phyloP scores from a whole-genome alignment of 2,113 vertebrate genomes.

The Orycteropus afer region DNA sequence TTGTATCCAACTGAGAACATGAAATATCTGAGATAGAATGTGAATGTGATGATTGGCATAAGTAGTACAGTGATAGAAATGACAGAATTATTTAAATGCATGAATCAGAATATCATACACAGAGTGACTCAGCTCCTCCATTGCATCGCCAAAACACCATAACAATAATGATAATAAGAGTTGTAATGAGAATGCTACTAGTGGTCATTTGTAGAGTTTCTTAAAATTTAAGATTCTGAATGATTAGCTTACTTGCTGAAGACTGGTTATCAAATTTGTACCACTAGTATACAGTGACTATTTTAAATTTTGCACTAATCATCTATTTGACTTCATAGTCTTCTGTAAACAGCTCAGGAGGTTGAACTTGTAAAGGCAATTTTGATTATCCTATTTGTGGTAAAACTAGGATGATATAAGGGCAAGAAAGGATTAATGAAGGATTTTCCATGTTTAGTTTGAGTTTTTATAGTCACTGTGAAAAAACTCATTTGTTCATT shows the following conservation, averaged over 20 bases:
- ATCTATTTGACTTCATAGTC: background rate
- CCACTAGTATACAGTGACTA: background rate
- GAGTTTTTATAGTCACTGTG: background rate
- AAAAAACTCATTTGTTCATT: constrained; percentile 63
- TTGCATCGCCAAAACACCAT: background rate
- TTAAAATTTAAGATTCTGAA: background rate
- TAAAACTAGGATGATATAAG: background rate
- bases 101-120: background rate
- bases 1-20: background rate
- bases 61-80: background rate
- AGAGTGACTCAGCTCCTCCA: background rate
- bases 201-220: background rate
- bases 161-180: background rate
- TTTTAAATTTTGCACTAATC: background rate
- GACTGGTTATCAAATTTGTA: background rate
- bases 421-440: background rate
- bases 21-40: background rate
- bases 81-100: constrained; percentile 20
- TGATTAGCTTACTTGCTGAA: background rate
- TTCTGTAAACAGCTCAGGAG: background rate
- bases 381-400: background rate
- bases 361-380: background rate
- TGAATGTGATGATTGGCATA: background rate
- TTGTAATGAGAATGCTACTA: background rate
- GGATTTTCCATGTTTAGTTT: constrained; percentile 14